Evolutionary conservation across 1,140 invertebrate species (phyloP).

Genomic region (Hycleus phaleratus): DNA sequence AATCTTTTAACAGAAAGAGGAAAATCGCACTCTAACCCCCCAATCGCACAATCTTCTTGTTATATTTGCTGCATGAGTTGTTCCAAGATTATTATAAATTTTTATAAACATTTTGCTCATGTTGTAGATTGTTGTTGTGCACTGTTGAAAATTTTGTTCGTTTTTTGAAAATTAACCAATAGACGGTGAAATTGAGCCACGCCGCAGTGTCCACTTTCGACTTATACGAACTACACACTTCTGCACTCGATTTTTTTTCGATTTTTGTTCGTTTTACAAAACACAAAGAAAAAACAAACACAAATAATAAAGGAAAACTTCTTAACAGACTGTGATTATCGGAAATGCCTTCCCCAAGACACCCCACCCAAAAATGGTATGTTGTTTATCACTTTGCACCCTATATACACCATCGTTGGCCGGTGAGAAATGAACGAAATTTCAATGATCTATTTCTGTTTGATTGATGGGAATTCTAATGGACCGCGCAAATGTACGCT

Average conservation of each 20-base stretch:
- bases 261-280: too few species aligned
- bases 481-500: not conserved
- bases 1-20: constrained; percentile 19
- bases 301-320: constrained; percentile 16
- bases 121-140: constrained; percentile 38
- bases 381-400: constrained; percentile 25
- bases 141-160: constrained; percentile 23
- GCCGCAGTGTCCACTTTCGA: constrained; percentile 33
- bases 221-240: not conserved
- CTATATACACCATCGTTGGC: not conserved
- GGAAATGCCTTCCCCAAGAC: constrained; percentile 40
- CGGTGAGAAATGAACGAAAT: too few species aligned
- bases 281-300: too few species aligned
- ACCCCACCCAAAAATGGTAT: constrained; percentile 7
- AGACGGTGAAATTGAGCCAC: constrained; percentile 23
- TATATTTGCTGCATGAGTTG: constrained; percentile 24
- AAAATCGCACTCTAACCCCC: not conserved
- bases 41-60: constrained; percentile 8
- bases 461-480: not conserved
- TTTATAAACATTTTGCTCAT: constrained; percentile 39
- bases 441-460: too few species aligned
- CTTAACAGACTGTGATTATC: constrained; percentile 43
- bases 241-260: constrained; percentile 21
- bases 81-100: constrained; percentile 24
- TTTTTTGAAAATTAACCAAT: too few species aligned